Evolutionary conservation across 1,140 invertebrate species (phyloP).

Genomic region (Atta cephalotes): DNA sequence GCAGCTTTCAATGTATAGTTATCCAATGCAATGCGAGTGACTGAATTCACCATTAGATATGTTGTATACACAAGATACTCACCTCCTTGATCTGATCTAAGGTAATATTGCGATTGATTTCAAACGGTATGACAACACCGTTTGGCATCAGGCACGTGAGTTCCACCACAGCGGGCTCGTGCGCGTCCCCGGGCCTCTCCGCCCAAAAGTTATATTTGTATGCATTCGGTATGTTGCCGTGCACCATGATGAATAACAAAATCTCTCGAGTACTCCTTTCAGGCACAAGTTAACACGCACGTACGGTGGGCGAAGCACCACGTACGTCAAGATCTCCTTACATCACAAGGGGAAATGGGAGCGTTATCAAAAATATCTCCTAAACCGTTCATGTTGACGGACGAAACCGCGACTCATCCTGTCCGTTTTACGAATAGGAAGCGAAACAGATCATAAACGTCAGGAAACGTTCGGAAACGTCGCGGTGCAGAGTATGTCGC

Average conservation of each 20-base stretch:
- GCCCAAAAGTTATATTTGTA: conserved; percentile 89
- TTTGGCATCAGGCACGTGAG: conserved; percentile 95
- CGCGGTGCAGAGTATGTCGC: conserved; percentile 7
- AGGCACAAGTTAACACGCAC: conserved; percentile 40
- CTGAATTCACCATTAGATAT: too few species aligned
- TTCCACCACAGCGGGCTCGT: conserved; percentile 85
- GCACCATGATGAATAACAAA: conserved; percentile 87
- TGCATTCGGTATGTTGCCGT: conserved; percentile 86
- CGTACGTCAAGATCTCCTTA: conserved; percentile 30
- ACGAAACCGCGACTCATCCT: conserved; percentile 17
- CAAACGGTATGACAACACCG: conserved; percentile 91
- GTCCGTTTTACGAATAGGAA: conserved; percentile 10
- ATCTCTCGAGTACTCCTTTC: neutral
- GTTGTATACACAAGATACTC: conserved; percentile 73
- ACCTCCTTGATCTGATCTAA: conserved; percentile 95
- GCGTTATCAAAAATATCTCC: conserved; percentile 30
- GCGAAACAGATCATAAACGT: neutral
- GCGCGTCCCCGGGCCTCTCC: conserved; percentile 86
- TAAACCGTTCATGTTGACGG: neutral
- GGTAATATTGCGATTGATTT: conserved; percentile 90
- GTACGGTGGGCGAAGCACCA: conserved; percentile 23
- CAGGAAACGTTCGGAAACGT: neutral
- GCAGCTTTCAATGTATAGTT: too few species aligned
- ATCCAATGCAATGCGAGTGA: too few species aligned
- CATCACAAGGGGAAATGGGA: conserved; percentile 10